Evolutionary conservation across 1,140 invertebrate species (phyloP).

Genomic region (Ips typographus): DNA sequence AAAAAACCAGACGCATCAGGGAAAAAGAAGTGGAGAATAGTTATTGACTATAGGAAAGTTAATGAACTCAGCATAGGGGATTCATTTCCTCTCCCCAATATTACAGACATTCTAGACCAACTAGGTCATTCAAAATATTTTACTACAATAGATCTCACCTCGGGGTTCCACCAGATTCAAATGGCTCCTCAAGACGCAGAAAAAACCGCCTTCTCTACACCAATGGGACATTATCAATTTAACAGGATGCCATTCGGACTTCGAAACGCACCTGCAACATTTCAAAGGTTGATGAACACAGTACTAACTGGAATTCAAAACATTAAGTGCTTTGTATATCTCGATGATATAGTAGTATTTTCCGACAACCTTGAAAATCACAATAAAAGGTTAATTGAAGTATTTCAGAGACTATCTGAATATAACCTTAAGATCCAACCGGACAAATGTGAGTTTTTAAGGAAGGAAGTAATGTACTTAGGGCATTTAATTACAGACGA

Average conservation of each 20-base stretch:
- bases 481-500: constrained; percentile 49
- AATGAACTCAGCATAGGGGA: constrained; percentile 21
- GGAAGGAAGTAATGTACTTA: constrained; percentile 48
- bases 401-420: constrained; percentile 45
- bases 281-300: constrained; percentile 53
- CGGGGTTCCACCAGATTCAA: constrained; percentile 57
- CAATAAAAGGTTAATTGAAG: constrained; percentile 38
- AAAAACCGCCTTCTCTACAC: constrained; percentile 47
- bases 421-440: constrained; percentile 52
- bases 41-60: constrained; percentile 17
- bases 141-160: constrained; percentile 50
- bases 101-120: constrained; percentile 53
- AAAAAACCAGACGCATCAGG: constrained; percentile 46
- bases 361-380: constrained; percentile 21
- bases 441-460: constrained; percentile 52
- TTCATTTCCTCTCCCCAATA: constrained; percentile 54
- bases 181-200: constrained; percentile 41
- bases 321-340: constrained; percentile 43
- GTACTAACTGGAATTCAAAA: constrained; percentile 48
- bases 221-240: constrained; percentile 51
- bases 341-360: constrained; percentile 44
- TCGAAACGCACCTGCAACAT: constrained; percentile 51
- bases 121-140: constrained; percentile 51
- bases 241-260: constrained; percentile 48
- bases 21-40: constrained; percentile 30